phyloP scores from a whole-genome alignment of 2,797 vertebrate genomes.

The Chlorospingus semifuscus region DNA sequence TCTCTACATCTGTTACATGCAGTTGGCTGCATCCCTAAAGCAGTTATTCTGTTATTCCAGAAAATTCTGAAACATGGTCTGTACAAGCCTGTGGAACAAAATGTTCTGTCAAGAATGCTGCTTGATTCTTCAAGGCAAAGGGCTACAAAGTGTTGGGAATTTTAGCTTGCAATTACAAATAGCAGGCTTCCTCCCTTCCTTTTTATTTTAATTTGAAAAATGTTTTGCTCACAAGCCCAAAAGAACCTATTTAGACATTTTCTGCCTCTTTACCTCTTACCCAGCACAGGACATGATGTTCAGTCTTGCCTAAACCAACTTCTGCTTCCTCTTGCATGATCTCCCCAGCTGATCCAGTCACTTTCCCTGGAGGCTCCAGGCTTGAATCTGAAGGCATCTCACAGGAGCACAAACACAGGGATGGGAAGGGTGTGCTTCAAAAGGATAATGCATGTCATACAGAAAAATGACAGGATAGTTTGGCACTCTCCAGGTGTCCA shows the following conservation, averaged over 20 bases:
- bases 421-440: not conserved
- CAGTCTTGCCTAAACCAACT: not conserved
- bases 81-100: not conserved
- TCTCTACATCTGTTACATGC: not conserved
- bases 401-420: not conserved
- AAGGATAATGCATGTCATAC: not conserved
- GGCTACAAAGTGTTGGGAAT: not conserved
- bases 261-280: not conserved
- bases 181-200: rapidly evolving
- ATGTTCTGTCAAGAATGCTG: not conserved
- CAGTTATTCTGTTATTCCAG: not conserved
- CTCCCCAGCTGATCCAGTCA: too few species aligned
- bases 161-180: not conserved
- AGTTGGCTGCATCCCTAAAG: not conserved
- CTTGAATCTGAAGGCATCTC: not conserved
- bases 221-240: not conserved
- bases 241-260: not conserved
- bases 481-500: not conserved
- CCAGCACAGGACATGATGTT: not conserved
- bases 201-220: not conserved
- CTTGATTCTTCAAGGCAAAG: not conserved
- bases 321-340: not conserved
- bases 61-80: not conserved
- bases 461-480: not conserved
- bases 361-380: not conserved